Evolutionary conservation across 2,797 vertebrate genomes (phyloP).

Genomic region (Hyperoplus immaculatus): DNA sequence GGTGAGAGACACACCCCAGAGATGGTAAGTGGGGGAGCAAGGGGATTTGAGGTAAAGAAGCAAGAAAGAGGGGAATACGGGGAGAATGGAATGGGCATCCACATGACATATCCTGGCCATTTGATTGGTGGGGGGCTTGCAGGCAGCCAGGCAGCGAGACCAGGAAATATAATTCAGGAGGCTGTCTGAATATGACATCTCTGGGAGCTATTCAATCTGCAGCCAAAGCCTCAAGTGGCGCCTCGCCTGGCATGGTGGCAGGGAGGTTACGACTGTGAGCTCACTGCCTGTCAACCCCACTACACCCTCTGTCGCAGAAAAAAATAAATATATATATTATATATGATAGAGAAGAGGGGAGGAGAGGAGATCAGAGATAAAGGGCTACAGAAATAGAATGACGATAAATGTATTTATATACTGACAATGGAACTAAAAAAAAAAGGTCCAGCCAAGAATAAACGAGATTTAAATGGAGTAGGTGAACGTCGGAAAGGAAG

Average conservation of each 20-base stretch:
- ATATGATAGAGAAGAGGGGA: constrained; percentile 11
- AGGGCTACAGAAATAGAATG: constrained; percentile 28
- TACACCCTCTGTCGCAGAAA: constrained; percentile 52
- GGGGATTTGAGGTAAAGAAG: constrained; percentile 19
- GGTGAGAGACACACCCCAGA: constrained; percentile 66
- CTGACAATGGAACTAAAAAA: constrained; percentile 49
- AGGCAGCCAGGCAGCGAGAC: constrained; percentile 80
- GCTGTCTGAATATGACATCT: constrained; percentile 83
- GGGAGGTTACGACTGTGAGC: constrained; percentile 81
- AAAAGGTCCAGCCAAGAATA: constrained; percentile 51
- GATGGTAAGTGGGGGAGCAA: constrained; percentile 32
- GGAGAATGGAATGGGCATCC: constrained; percentile 46
- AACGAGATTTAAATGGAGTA: constrained; percentile 59
- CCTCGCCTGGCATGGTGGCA: constrained; percentile 80
- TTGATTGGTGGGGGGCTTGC: constrained; percentile 74
- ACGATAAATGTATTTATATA: constrained; percentile 45
- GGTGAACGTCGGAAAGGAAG: constrained; percentile 50
- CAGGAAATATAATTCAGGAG: constrained; percentile 82
- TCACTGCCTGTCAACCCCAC: constrained; percentile 81
- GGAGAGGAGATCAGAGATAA: constrained; percentile 3
- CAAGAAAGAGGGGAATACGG: constrained; percentile 1
- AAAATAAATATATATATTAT: constrained; percentile 28
- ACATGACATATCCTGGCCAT: constrained; percentile 59
- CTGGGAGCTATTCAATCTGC: constrained; percentile 82
- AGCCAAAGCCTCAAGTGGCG: constrained; percentile 81